These are phyloP conservation scores for Metallyticus violacea DNA, from an alignment of 2,888 invertebrate genomes.

Conservation along the genomic window DNA sequence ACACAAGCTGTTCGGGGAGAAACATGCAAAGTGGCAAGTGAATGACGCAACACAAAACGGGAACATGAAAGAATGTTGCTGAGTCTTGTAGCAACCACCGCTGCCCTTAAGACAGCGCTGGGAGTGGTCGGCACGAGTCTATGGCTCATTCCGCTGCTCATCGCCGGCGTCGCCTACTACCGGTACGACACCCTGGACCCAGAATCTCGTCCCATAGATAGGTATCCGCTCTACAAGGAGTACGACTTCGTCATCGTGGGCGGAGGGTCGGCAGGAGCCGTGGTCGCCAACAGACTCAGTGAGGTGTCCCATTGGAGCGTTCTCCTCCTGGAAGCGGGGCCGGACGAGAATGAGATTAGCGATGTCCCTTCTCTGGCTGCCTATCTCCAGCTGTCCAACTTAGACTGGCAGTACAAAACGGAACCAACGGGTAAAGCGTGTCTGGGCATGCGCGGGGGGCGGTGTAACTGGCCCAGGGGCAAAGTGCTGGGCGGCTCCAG, in stretches of 20 bases:
- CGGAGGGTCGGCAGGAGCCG: conserved; percentile 87
- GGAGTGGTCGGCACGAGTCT: conserved; percentile 51
- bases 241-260: conserved; percentile 85
- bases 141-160: conserved; percentile 79
- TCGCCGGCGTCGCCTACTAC: conserved; percentile 78
- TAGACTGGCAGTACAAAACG: conserved; percentile 89
- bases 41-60: too few relatives aligned
- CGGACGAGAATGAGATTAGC: conserved; percentile 83
- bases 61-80: conserved; percentile 27
- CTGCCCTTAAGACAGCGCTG: conserved; percentile 34
- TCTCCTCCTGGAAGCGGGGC: conserved; percentile 78
- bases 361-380: conserved; percentile 85
- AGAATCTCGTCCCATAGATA: conserved; percentile 71
- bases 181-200: conserved; percentile 79
- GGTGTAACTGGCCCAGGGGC: conserved; percentile 86
- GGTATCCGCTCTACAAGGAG: conserved; percentile 63
- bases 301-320: conserved; percentile 73
- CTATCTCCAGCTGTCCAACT: conserved; percentile 78
- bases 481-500: conserved; percentile 88
- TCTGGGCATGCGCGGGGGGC: conserved; percentile 74
- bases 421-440: conserved; percentile 79
- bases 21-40: too few relatives aligned
- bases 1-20: too few relatives aligned
- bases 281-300: conserved; percentile 76
- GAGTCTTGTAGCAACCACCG: conserved; percentile 33